Evolutionary conservation across 2,888 invertebrate genomes (phyloP).

Genomic region (Branchipolynoe longqiensis): DNA sequence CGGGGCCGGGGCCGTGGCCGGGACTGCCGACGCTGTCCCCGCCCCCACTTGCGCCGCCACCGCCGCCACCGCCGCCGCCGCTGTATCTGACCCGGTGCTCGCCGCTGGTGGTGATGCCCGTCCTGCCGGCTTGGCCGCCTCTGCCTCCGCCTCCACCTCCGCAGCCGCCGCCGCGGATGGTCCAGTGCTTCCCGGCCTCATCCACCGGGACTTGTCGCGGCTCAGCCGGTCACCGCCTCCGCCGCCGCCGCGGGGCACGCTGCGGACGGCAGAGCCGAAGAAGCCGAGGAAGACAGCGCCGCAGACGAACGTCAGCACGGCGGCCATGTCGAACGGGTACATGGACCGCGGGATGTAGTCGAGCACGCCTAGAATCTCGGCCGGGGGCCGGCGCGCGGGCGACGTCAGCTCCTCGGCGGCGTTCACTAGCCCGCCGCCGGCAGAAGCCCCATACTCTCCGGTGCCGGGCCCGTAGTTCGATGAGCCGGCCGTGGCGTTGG

Average conservation of each 20-base stretch:
- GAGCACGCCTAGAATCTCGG: slow-evolving; percentile 7
- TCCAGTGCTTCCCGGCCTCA: too few species aligned
- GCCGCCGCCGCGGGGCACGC: not conserved
- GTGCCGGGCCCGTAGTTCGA: not conserved
- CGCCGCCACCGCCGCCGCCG: not conserved
- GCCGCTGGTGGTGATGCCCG: too few species aligned
- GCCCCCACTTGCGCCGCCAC: not conserved
- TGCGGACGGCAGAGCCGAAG: slow-evolving; percentile 39
- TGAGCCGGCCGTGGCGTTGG: slow-evolving; percentile 10
- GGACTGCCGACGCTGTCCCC: not conserved
- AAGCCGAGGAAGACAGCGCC: slow-evolving; percentile 55
- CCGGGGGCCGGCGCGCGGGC: not conserved
- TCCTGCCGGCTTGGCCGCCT: not conserved
- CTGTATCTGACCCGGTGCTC: not conserved
- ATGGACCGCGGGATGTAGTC: slow-evolving; percentile 47
- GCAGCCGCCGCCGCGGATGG: too few species aligned
- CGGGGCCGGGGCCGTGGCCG: not conserved
- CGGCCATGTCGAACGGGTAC: slow-evolving; percentile 58
- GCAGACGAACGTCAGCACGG: slow-evolving; percentile 25
- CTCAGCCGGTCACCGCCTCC: not conserved
- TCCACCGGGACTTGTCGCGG: too few species aligned
- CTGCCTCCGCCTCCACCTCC: not conserved
- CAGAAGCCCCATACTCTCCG: not conserved
- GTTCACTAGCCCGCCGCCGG: not conserved
- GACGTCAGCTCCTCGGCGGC: too few species aligned